Base-by-base conservation (phyloP, 2,797 vertebrate species). In the Hylomyscus alleni region DNA sequence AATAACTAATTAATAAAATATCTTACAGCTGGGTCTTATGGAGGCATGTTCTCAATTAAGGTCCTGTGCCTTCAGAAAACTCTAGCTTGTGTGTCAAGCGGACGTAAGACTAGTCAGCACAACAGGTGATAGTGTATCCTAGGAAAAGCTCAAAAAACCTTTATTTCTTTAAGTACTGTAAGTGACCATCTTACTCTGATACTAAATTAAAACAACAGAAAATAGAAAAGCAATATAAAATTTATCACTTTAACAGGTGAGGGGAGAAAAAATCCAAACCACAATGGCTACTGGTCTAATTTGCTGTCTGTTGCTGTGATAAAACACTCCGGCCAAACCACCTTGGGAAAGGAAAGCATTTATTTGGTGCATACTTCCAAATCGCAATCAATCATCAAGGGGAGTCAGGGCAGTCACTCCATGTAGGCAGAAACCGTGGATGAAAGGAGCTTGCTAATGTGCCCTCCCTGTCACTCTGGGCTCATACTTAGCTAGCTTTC, bases 71-170 rank as follows among this genome's bases (percentile, higher is more conserved):
- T 85, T 24, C 20, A 67, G 29, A 24, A n/a, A 67, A 67, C 29
- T 83, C 44, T 17, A 83, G 29, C 50, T 50, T 67, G 82, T 67
- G 31, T 67, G 44, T 22, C 29, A n/a, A 14, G 60, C 22, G 22
- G 58, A 84, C 11, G 4, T 14, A 65, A 65, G 44, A 50, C 60
- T 65, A 47, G 58, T 29, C 26, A 65, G 29, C 3, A 52, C 52
- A 93, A 92, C 1, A 91, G 78, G 83, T 67, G 65, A 92, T 13
- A 19, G 14, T 40, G 69, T 37, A 89, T 75, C 31, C 40, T 85
- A n/a, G 54, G 56, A 78, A 85, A 11, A 85, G 40, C 58, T 95
- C 89, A 93, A 72, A 93, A 72, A 56, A 78, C 86, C 44, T 44
- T 44, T 65, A 90, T 50, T 90, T 19, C 31, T 88, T 29, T 60